phyloP scores from a whole-genome alignment of 2,888 invertebrate genomes.

The Bombylius major region DNA sequence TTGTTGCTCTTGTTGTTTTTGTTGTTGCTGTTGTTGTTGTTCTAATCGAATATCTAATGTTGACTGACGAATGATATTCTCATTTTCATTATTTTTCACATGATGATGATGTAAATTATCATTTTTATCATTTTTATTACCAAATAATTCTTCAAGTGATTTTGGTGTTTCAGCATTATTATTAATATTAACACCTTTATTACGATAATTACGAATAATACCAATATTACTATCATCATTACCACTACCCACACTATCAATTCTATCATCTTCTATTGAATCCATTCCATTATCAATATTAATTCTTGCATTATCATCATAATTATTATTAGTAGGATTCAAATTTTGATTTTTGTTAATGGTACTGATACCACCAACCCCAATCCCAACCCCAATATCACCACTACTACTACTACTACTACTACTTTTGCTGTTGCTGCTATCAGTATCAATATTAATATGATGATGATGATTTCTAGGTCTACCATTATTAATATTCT shows the following conservation, averaged over 20 bases:
- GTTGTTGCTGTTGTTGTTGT: slow-evolving; percentile 27
- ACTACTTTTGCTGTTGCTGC: not conserved
- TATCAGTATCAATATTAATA: not conserved
- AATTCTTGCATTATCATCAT: not conserved
- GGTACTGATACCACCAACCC: not conserved
- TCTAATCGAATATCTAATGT: slow-evolving; percentile 5
- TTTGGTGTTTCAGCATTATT: slow-evolving; percentile 17
- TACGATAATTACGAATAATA: not conserved
- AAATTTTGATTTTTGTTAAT: not conserved
- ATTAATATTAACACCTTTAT: not conserved
- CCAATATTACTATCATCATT: not conserved
- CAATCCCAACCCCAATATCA: not conserved
- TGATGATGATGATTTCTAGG: too few species aligned
- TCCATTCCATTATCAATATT: not conserved
- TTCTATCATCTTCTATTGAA: not conserved
- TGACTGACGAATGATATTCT: not conserved
- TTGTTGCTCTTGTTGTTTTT: slow-evolving; percentile 18
- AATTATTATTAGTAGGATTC: not conserved
- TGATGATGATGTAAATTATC: too few species aligned
- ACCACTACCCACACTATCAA: not conserved
- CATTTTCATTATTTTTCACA: not conserved
- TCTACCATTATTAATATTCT: too few species aligned
- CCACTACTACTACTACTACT: not conserved
- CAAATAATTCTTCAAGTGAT: slow-evolving; percentile 26
- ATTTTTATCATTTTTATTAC: not conserved